A percentile compares a stretch with the other conserved stretches of the same genome.
phyloP scores from a whole-genome alignment of 2,797 vertebrate species.

The Aulostomus chinensis region DNA sequence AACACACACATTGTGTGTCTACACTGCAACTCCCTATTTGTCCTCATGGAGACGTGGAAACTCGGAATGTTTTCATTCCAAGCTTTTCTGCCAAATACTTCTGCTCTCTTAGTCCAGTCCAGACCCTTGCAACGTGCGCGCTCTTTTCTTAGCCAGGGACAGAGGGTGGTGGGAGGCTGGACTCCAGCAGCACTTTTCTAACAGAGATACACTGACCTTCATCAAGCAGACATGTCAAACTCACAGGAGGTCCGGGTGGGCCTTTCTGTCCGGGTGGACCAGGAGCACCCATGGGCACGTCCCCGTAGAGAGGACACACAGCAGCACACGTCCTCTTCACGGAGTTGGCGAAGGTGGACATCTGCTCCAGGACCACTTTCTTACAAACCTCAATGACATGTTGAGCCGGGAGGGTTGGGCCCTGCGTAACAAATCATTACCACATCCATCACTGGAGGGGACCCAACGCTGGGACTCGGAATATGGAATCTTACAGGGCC shows the following conservation, averaged over 20 bases:
- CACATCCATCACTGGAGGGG: slow-evolving; percentile 51
- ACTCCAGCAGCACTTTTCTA: too few relatives aligned
- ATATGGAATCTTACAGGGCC: slow-evolving; percentile 41
- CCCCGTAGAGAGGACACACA: slow-evolving; percentile 82
- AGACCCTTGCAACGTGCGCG: slow-evolving; percentile 64
- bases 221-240: slow-evolving; percentile 36
- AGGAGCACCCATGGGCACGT: slow-evolving; percentile 76
- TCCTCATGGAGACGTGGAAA: slow-evolving; percentile 81
- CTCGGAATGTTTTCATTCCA: slow-evolving; percentile 80
- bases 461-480: slow-evolving; percentile 46
- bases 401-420: slow-evolving; percentile 74
- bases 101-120: slow-evolving; percentile 55
- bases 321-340: slow-evolving; percentile 80
- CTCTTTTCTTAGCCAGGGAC: slow-evolving; percentile 55
- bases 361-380: slow-evolving; percentile 82
- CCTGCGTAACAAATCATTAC: slow-evolving; percentile 71
- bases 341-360: slow-evolving; percentile 82
- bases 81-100: slow-evolving; percentile 76
- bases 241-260: slow-evolving; percentile 75
- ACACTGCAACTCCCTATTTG: slow-evolving; percentile 78
- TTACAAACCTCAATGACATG: slow-evolving; percentile 82
- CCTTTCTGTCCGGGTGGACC: slow-evolving; percentile 75
- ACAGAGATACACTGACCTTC: too few relatives aligned
- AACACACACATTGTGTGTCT: slow-evolving; percentile 73
- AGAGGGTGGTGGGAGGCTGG: slow-evolving; percentile 51